Percentiles rank a stretch among this genome's conserved stretches.
Conservation (phyloP, 37 sponge, comb jelly and placozoan species). For the Beroe forskalii region DNA sequence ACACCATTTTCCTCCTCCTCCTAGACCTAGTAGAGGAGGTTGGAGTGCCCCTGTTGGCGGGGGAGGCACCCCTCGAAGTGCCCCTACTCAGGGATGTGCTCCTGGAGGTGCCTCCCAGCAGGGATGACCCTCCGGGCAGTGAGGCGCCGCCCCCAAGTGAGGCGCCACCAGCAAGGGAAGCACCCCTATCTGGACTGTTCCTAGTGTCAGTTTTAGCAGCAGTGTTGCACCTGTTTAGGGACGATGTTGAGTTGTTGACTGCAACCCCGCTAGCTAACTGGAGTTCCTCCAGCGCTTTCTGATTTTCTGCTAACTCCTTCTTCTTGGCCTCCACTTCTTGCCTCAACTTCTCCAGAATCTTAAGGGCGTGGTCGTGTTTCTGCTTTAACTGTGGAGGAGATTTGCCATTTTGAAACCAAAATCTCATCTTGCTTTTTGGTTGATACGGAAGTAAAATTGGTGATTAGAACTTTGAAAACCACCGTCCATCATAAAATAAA, state of each 20-base stretch:
- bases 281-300: conserved; percentile 81
- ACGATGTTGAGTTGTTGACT: conserved; percentile 40
- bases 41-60: too few relatives aligned
- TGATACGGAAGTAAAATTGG: too few relatives aligned
- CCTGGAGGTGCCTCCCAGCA: too few relatives aligned
- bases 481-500: not conserved
- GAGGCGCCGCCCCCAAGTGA: too few relatives aligned
- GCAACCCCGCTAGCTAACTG: conserved; percentile 68
- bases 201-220: not conserved
- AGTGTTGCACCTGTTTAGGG: conserved; percentile 11
- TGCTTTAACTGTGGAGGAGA: conserved; percentile 75
- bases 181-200: too few relatives aligned
- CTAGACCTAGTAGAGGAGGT: not conserved
- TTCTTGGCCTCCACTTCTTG: conserved; percentile 79
- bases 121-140: too few relatives aligned
- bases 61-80: too few relatives aligned
- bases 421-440: too few relatives aligned
- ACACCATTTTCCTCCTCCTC: not conserved
- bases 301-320: conserved; percentile 88
- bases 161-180: too few relatives aligned
- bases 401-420: too few relatives aligned
- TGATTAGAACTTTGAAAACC: too few relatives aligned
- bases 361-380: conserved; percentile 86
- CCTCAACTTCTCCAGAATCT: conserved; percentile 79
- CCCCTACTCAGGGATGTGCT: too few relatives aligned